A percentile compares a stretch with the other conserved stretches of the same genome.
Evolutionary conservation across 2,888 invertebrate species (phyloP).

Genomic region (Leuctra nigra): DNA sequence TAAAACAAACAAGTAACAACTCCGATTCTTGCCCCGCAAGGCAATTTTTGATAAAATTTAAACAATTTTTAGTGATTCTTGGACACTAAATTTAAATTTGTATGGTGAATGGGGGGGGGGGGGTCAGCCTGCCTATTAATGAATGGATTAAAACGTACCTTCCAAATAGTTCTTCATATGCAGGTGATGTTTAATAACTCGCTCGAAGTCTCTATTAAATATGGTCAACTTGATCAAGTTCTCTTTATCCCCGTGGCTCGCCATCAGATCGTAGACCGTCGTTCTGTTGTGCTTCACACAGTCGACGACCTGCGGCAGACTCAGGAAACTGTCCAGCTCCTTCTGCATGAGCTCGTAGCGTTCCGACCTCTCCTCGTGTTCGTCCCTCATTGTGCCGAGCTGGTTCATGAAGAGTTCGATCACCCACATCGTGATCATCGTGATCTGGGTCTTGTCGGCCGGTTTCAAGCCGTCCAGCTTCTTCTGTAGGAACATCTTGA

Average conservation of each 20-base stretch:
- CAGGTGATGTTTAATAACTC: conserved; percentile 83
- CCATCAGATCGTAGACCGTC: conserved; percentile 83
- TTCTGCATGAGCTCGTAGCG: conserved; percentile 58
- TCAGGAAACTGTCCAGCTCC: conserved; percentile 71
- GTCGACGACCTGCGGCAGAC: conserved; percentile 46
- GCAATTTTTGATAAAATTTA: too few relatives aligned
- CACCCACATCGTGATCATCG: conserved; percentile 92
- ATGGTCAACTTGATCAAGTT: conserved; percentile 84
- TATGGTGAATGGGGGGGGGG: too few relatives aligned
- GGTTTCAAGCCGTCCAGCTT: conserved; percentile 67
- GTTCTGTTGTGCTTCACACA: conserved; percentile 75
- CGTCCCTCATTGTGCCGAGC: conserved; percentile 62
- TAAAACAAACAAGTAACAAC: too few relatives aligned
- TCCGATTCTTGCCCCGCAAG: too few relatives aligned
- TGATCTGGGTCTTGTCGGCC: conserved; percentile 79
- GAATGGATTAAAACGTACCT: conserved; percentile 32
- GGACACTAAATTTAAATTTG: too few relatives aligned
- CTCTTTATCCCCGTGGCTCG: conserved; percentile 89
- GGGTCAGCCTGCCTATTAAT: too few relatives aligned
- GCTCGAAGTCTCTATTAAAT: conserved; percentile 86
- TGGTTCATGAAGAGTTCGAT: conserved; percentile 87
- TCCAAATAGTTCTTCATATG: conserved; percentile 54
- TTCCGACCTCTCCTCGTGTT: conserved; percentile 33
- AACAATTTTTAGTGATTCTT: too few relatives aligned
- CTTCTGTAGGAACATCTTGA: conserved; percentile 80